phyloP scores from a whole-genome alignment of 2,888 invertebrate species.

The Adelognathus sp. region DNA sequence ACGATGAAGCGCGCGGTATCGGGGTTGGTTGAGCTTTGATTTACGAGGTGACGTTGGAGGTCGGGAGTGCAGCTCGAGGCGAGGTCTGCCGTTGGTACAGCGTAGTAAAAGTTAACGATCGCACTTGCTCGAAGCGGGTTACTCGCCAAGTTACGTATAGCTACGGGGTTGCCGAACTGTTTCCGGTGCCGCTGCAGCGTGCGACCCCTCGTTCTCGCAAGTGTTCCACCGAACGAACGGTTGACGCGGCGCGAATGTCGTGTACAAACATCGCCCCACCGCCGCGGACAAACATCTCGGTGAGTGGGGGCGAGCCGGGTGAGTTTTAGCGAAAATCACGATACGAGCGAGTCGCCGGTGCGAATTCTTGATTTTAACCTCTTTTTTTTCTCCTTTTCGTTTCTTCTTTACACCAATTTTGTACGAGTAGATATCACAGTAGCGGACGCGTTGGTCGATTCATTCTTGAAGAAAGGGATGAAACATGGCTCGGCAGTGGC shows the following conservation, averaged over 20 bases:
- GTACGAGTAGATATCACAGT: neutral
- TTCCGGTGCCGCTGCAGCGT: conserved; percentile 30
- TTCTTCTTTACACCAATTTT: neutral
- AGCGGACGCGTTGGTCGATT: neutral
- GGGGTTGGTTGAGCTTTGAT: conserved; percentile 10
- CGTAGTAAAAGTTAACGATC: conserved; percentile 57
- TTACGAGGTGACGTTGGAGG: neutral
- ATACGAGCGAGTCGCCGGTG: conserved; percentile 1
- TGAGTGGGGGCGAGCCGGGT: conserved; percentile 16
- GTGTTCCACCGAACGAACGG: neutral
- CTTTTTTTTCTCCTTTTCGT: neutral
- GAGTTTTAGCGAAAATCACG: neutral
- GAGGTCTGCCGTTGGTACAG: conserved; percentile 38
- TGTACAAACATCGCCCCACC: conserved; percentile 16
- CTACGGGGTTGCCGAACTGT: conserved; percentile 41
- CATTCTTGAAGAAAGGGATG: conserved; percentile 10
- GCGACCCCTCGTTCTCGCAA: conserved; percentile 5
- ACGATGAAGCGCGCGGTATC: neutral
- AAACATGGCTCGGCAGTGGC: conserved; percentile 4
- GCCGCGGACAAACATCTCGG: conserved; percentile 44
- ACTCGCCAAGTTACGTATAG: neutral
- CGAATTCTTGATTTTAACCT: neutral
- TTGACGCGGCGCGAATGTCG: conserved; percentile 51
- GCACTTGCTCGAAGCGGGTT: conserved; percentile 23
- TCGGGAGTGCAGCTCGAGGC: conserved; percentile 17